Base-by-base conservation (phyloP, 2,113 vertebrate genomes). In the Campylorhamphus procurvoides region DNA sequence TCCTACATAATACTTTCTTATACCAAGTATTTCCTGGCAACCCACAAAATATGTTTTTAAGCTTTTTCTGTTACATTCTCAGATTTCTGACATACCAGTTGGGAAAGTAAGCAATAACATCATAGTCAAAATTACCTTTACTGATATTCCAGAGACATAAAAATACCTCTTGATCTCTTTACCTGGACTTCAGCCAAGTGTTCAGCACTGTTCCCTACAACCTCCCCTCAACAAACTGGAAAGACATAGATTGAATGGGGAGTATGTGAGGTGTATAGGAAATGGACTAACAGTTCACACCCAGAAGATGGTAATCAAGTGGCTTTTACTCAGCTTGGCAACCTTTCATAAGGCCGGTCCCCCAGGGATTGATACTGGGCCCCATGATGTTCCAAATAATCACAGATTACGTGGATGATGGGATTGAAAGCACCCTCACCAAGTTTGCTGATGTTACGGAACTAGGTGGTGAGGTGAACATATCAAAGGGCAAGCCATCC, bases 331-430 rank as follows among this genome's bases (percentile, higher is more conserved):
- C 37, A 35, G 18, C 5, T 10, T 71, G 52, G 24, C 18, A 72
- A 18, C 4, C 28, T 87, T 13, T 23, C 14, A 33, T 16, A 76
- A 39, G 6, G 52, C 29, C 9, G 12, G 6, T 29, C 12, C 11
- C 25, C 1, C 3, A 39, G 42, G 31, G 27, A 19, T 72, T 4
- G 2, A 11, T 25, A 29, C 18, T 12, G 13, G 9, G 3, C 6
- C 35, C 53, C 0, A 0, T 5, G 3, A 12, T 55, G 16, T 86
- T 52, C 46, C 46, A 18, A 6, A 5, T 31, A 28, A 49, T 72
- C 40, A 68, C 28, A 59, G 53, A 53, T 58, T 18, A 20, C 14
- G 16, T 1, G 0, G 14, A 17, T 27, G 14, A 49, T 81, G 42
- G n/a, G 20, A 25, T 5, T 53, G n/a, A 63, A 58, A 72, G 19